Evolutionary conservation across 2,888 invertebrate species (phyloP), one percentile per base, ranked within the genome.

Genomic region (Baccha elongata): DNA sequence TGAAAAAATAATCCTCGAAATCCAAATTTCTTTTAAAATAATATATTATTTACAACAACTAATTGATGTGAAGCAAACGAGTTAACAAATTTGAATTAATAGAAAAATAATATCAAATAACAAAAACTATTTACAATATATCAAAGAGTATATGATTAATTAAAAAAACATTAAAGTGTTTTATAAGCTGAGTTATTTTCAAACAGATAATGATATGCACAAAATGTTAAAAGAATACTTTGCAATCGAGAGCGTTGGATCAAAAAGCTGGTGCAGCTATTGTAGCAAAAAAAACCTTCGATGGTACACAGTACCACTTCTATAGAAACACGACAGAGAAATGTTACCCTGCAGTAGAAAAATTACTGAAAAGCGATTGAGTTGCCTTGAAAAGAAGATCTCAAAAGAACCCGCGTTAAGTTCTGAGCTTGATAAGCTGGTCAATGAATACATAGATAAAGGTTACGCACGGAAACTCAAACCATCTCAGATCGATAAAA

Each of bases 251-350:
- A 40, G 15, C 8, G 4, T 40, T 8, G 7, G 3, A 13, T 15
- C 15, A 40, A 40, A 40, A 40, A 40, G 40, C 13, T 6, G 7
- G 15, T 40, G n/a, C 15, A 40, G 8, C 6, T 40, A 2, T 40
- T 40, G 15, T 13, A 40, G 7, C 40, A 40, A 8, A 15, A 40
- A 5, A 40, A 15, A 40, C 40, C 0, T 13, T 13, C 15, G 15
- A 40, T 15, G 40, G 40, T 40, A 40, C 15, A 40, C 40, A 40
- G 40, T 40, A n/a, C 40, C 40, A 1, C 40, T 40, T 40, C 40
- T 40, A 7, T 40, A 15, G 15, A 40, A 40, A 15, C 40, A 40
- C 7, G 40, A 40, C 5, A 40, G 8, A 11, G 2, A 4, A 40
- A 40, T 40, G 15, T 7, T 40, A 15, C 15, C 13, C 6, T 13